Evolutionary conservation across 2,888 invertebrate species (phyloP), one percentile per base, ranked within the genome.

Genomic region (Hypolimnas misippus): DNA sequence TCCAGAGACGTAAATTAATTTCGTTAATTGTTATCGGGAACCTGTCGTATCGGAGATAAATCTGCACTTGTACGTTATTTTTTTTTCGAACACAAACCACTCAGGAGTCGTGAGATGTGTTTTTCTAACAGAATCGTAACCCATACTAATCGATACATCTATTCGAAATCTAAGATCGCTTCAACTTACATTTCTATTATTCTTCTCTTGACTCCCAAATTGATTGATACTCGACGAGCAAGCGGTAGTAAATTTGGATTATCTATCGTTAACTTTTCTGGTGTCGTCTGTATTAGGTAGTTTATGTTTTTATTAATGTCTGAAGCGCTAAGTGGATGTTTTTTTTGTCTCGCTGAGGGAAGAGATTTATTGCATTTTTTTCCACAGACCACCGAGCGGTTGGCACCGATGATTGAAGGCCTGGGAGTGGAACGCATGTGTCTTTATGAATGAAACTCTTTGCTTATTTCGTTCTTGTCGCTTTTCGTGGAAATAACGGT

Each of bases 81-180:
- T 87, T 87, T 86, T 79, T 77, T 65, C 62, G 65, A 67, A 70
- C 76, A 78, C 78, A 79, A 83, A 79, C 83, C 87, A 79, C 81
- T 83, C 82, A 80, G 83, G 79, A 86, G 83, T 87, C 89, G 89
- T 88, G 88, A 86, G 83, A 79, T 78, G 74, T 75, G 76, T 49
- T 82, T 88, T 90, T 83, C 76, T 71, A 69, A 68, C 62, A 73
- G 74, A 75, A 78, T 83, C 83, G 86, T 86, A 82, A 82, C 81
- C 81, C 76, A 78, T 78, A 77, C 60, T 52, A 78, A 76, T 76
- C 74, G 75, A 71, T 73, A 19, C 49, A 40, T 35, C 16, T 57
- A 25, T 56, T 38, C 59, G 55, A 56, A 12, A 2, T 55, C 55
- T 12, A 51, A 56, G 31, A 55, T 25, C 12, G 46, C 3, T 65